Percentiles rank a stretch among this genome's conserved stretches.
Conservation (phyloP, 2,888 invertebrate genomes). For the Neuroscelio doddi region DNA sequence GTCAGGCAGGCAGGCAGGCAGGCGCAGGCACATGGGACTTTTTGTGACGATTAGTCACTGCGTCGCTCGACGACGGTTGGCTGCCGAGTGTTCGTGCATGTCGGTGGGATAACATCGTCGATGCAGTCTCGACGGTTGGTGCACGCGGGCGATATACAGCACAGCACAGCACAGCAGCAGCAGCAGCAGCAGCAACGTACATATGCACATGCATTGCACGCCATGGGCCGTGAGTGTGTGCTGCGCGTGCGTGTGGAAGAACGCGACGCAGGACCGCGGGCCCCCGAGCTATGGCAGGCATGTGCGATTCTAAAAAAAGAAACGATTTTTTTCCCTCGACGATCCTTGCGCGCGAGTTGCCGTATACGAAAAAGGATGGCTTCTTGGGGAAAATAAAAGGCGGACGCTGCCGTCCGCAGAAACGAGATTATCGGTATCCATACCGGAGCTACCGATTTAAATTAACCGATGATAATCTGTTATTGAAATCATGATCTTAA, state of each 20-base stretch:
- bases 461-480: no score
- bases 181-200: constrained; percentile 9
- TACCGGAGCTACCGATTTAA: no score
- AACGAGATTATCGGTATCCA: no score
- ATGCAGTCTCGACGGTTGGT: constrained; percentile 22
- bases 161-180: no score
- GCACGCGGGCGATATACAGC: constrained; percentile 11
- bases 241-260: constrained; percentile 23
- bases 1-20: neutral
- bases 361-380: constrained; percentile 11
- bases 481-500: no score
- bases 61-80: constrained; percentile 18
- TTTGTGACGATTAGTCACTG: constrained; percentile 41
- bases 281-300: constrained; percentile 37
- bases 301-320: constrained; percentile 41
- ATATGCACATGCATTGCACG: constrained; percentile 21
- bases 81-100: constrained; percentile 17
- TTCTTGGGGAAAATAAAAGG: constrained; percentile 25
- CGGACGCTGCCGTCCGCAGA: no score
- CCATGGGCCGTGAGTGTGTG: constrained; percentile 14
- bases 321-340: constrained; percentile 19
- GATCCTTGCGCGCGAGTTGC: constrained; percentile 18
- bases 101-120: constrained; percentile 19
- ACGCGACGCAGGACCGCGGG: constrained; percentile 13
- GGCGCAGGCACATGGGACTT: no score